phyloP scores from a whole-genome alignment of 2,113 vertebrate species.

The Crotophaga sulcirostris region DNA sequence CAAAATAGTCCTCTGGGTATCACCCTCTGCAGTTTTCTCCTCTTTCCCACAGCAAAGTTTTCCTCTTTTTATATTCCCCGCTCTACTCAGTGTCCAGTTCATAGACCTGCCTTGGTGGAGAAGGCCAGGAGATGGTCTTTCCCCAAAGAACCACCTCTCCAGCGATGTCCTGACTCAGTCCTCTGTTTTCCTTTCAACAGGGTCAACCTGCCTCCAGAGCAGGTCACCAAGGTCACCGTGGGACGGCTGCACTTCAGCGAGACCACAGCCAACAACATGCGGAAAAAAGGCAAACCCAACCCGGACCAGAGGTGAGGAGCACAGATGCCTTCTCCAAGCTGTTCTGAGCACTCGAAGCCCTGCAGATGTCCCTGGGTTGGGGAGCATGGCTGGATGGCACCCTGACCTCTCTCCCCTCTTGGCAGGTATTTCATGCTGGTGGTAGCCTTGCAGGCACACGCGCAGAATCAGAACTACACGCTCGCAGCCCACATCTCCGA shows the following conservation, averaged over 20 bases:
- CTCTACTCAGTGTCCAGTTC: not conserved
- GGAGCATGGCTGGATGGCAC: not conserved
- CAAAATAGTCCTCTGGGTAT: fast-evolving
- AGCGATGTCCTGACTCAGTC: fast-evolving
- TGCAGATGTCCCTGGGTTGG: not conserved
- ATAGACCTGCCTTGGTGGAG: not conserved
- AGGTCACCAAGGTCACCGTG: constrained; percentile 98
- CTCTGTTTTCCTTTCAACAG: constrained; percentile 63
- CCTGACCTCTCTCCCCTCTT: not conserved
- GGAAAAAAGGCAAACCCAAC: constrained; percentile 98
- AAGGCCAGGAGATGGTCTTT: not conserved
- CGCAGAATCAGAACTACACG: constrained; percentile 94
- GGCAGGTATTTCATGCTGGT: constrained; percentile 98
- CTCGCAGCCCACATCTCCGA: constrained; percentile 96
- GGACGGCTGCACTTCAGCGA: constrained; percentile 97
- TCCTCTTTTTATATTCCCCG: not conserved
- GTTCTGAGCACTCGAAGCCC: fast-evolving
- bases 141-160: not conserved
- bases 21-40: not conserved
- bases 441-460: constrained; percentile 92
- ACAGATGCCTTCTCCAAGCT: fast-evolving
- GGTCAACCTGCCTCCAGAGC: constrained; percentile 91
- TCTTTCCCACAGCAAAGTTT: not conserved
- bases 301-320: constrained; percentile 91
- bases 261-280: constrained; percentile 98